Evolutionary conservation across 2,113 vertebrate genomes (phyloP).

Genomic region (Mormyrus iriodes): DNA sequence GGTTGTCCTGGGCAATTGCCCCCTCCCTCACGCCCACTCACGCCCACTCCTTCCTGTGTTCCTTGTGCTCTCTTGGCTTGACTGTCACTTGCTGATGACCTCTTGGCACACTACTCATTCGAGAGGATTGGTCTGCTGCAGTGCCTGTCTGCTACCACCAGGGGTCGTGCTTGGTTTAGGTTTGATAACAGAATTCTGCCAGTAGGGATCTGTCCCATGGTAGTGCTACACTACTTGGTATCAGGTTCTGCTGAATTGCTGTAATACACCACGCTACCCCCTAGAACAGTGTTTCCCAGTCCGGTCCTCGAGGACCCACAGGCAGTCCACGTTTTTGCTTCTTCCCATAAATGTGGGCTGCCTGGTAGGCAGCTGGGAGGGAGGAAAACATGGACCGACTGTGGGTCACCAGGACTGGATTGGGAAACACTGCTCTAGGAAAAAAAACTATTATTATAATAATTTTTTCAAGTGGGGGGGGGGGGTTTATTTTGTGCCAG

Average conservation of each 20-base stretch:
- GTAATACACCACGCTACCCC: neutral
- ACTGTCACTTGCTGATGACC: neutral
- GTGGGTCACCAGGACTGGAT: neutral
- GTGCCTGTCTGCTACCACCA: neutral
- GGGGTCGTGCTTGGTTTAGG: neutral
- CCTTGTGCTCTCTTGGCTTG: neutral
- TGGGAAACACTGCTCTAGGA: neutral
- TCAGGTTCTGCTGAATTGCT: neutral
- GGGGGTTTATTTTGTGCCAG: neutral
- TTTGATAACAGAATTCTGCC: neutral
- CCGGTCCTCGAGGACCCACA: neutral
- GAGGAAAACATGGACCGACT: neutral
- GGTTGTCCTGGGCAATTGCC: neutral
- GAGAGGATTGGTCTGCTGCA: neutral
- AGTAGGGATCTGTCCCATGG: neutral
- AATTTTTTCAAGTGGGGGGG: neutral
- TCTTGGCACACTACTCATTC: neutral
- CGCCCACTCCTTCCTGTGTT: neutral
- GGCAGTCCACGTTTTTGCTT: neutral
- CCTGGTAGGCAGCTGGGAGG: neutral
- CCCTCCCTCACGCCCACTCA: neutral
- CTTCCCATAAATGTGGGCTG: neutral
- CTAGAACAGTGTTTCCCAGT: neutral
- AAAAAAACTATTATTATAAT: neutral
- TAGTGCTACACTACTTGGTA: neutral